Evolutionary conservation across 2,797 vertebrate species (phyloP).

Genomic region (Xenentodon cancila): DNA sequence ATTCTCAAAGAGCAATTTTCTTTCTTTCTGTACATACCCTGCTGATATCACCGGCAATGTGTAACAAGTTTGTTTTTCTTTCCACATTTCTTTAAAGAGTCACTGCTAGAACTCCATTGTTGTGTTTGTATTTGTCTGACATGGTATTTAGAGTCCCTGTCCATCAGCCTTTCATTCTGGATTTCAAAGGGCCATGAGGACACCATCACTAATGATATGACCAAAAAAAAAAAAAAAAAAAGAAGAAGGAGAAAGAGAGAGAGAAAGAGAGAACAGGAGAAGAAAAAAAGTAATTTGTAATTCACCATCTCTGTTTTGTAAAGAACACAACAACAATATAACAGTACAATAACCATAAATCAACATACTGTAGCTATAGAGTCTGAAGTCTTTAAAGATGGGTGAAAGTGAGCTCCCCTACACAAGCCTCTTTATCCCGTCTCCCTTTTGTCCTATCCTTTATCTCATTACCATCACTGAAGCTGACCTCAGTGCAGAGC

Average conservation of each 20-base stretch:
- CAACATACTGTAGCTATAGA: conserved; percentile 72
- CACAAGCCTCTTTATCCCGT: conserved; percentile 64
- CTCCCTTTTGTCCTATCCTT: conserved; percentile 78
- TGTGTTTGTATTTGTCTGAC: conserved; percentile 66
- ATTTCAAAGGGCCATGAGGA: conserved; percentile 61
- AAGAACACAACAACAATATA: conserved; percentile 51
- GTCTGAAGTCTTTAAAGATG: conserved; percentile 60
- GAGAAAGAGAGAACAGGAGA: no score
- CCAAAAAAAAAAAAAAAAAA: conserved; percentile 16
- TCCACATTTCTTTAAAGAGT: conserved; percentile 52
- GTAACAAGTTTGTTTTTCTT: conserved; percentile 30
- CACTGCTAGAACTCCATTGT: conserved; percentile 52
- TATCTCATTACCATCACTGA: conserved; percentile 84
- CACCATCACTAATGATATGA: conserved; percentile 56
- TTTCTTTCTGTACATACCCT: conserved; percentile 4
- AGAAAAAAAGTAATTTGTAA: conserved; percentile 37
- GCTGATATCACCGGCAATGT: conserved; percentile 40
- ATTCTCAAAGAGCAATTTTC: conserved; percentile 6
- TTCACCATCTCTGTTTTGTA: conserved; percentile 30
- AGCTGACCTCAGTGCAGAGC: conserved; percentile 64
- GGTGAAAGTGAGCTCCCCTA: conserved; percentile 69
- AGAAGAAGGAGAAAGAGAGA: no score
- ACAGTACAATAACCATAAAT: conserved; percentile 74
- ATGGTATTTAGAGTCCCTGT: conserved; percentile 58
- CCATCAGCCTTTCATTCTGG: conserved; percentile 54